These are phyloP conservation scores for Hepsetus odoe DNA, from an alignment of 2,113 vertebrate genomes.

Conservation along the genomic window DNA sequence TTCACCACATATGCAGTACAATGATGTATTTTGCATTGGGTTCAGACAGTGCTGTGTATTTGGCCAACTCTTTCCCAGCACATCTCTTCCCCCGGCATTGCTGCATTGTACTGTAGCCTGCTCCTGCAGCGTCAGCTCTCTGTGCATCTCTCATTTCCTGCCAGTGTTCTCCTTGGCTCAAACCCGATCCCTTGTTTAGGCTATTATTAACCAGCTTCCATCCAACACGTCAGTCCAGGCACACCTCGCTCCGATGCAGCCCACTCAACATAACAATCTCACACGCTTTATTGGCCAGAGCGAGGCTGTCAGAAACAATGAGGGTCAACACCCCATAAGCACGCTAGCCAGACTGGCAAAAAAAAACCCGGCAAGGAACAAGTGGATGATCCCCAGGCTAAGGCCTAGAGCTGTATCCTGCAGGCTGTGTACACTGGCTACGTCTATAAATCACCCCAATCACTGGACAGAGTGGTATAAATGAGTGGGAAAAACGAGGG, in stretches of 20 bases:
- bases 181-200: conserved; percentile 37
- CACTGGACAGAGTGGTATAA: conserved; percentile 28
- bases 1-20: not conserved
- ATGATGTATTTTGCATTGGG: not conserved
- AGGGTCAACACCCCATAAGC: conserved; percentile 46
- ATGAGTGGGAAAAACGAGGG: conserved; percentile 34
- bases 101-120: conserved; percentile 24
- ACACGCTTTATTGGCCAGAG: conserved; percentile 27
- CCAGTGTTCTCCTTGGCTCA: conserved; percentile 34
- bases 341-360: not conserved
- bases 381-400: conserved; percentile 40
- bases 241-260: not conserved
- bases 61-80: conserved; percentile 23
- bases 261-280: conserved; percentile 11
- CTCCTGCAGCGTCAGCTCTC: conserved; percentile 54
- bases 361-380: conserved; percentile 7
- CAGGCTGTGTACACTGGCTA: conserved; percentile 18
- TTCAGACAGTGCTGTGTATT: not conserved
- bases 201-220: conserved; percentile 38
- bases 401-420: conserved; percentile 30
- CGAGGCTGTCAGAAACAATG: conserved; percentile 46
- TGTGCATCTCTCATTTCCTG: conserved; percentile 52
- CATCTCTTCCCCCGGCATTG: conserved; percentile 1
- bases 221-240: conserved; percentile 7
- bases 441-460: conserved; percentile 38